Evolutionary conservation across 2,888 invertebrate species (phyloP), one percentile per base, ranked within the genome.

Genomic region (Brachyptera risi): DNA sequence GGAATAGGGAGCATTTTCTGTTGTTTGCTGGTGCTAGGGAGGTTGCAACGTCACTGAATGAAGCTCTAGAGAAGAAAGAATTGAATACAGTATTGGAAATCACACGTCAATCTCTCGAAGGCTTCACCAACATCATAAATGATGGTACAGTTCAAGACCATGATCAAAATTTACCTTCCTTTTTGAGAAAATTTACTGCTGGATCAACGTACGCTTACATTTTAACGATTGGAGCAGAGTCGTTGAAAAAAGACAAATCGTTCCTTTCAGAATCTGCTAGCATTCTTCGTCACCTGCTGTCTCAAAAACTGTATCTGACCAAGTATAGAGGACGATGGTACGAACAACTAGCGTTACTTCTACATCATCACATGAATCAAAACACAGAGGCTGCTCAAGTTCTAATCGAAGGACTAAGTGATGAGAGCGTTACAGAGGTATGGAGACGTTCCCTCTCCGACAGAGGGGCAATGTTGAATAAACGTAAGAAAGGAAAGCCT

Each of bases 341-440:
- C 70, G 81, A 83, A 24, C 79, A 87, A 66, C 78, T 84, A 59
- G 80, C 85, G 0, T 75, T 87, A 0, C 82, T 87, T 67, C 72
- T 83, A 23, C 81, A 85, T 58, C 79, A 75, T 63, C 78, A 81
- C 69, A 68, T 80, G 27, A 78, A 78, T 66, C 67, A 64, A 31
- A 37, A 57, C 51, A 58, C 35, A 40, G 54, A 65, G 81, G 80
- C 80, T 1, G 80, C 79, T 1, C 66, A 74, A 65, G 71, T 75
- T 7, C 67, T 83, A 37, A 63, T 80, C 15, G 71, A 75, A 63
- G 82, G 77, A 0, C 73, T 82, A 19, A 71, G 71, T 15, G 68
- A 67, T 56, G 23, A 62, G 7, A 42, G 23, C 23, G 56, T 67
- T 4, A 62, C 58, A 26, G 62, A 63, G 15, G 63, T 67, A 1